Base-by-base conservation (phyloP, 2,888 invertebrate species). In the Zhuqinia jingwanae region DNA sequence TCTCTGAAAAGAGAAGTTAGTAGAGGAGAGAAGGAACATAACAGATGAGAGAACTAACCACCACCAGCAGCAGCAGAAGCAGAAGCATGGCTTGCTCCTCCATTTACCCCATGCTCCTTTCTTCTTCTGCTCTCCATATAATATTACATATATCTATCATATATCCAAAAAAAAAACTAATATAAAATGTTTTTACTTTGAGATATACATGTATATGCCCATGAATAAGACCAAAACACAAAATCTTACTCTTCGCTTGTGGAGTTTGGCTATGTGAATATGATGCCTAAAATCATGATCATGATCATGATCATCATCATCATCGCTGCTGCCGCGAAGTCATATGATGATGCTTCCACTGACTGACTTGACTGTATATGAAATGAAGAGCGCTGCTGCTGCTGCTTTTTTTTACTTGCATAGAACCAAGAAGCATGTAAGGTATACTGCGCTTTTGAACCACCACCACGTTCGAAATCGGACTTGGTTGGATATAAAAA, bases 401-500 rank as follows among this genome's bases (percentile, higher is more conserved):
- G 60, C n/a, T n/a, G n/a, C n/a, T n/a, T n/a, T n/a, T n/a, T 30
- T 42, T n/a, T 13, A 65, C 65, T 30, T 42, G 65, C 65, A 36
- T 17, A 22, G 22, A 30, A 36, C 36, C 36, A 36, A 3, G 8
- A 36, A 65, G 17, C 36, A 65, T 65, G 65, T 30, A 36, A 36
- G 60, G 60, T 42, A 65, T 42, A 36, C 17, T 65, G 65, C 42
- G 65, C 42, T 65, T 36, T 65, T 65, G 11, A 42, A 42, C 30
- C 25, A 75, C 30, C 25, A 75, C 8, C 53, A 75, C 56, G 75
- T 56, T 36, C 22, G 56, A 75, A 75, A 75, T 75, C 75, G 58
- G 60, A 60, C 77, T n/a, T 77, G 60, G 77, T 77, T 45, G 77
- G 77, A 77, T 77, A 60, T n/a, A 36, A 60, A 60, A 25, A 30